A percentile compares a stretch with the other conserved stretches of the same genome.
Conservation (phyloP, 2,113 vertebrate species). For the Syngnathoides biaculeatus region DNA sequence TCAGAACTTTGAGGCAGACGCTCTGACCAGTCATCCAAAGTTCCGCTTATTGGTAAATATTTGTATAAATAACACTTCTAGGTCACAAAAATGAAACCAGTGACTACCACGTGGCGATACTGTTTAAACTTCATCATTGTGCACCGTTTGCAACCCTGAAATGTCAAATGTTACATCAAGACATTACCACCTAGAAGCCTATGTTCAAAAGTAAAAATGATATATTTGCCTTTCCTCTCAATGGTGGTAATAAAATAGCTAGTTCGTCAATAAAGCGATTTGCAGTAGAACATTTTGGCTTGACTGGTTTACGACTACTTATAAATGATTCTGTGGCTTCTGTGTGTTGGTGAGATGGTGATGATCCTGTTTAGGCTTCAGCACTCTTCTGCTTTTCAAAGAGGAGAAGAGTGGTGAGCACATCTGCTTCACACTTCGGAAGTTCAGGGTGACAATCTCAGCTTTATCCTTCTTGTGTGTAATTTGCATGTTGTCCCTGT, state of each 20-base stretch:
- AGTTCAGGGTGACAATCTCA: no score
- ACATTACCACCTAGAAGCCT: not conserved
- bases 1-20: no score
- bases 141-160: not conserved
- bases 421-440: no score
- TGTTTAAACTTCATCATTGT: not conserved
- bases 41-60: no score
- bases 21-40: no score
- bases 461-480: no score
- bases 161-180: not conserved
- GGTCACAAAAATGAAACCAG: not conserved
- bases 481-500: no score
- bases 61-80: not conserved
- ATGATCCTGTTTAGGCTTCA: slow-evolving; percentile 5
- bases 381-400: not conserved
- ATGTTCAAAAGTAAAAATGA: not conserved
- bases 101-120: not conserved
- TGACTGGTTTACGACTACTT: slow-evolving; percentile 42
- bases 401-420: not conserved
- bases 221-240: slow-evolving; percentile 9
- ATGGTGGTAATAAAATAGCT: slow-evolving; percentile 26
- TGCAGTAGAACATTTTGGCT: slow-evolving; percentile 56
- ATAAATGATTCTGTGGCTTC: slow-evolving; percentile 28
- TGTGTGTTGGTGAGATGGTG: slow-evolving; percentile 17
- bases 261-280: slow-evolving; percentile 46